phyloP scores from a whole-genome alignment of 2,113 vertebrate species.

The Semicossyphus pulcher region DNA sequence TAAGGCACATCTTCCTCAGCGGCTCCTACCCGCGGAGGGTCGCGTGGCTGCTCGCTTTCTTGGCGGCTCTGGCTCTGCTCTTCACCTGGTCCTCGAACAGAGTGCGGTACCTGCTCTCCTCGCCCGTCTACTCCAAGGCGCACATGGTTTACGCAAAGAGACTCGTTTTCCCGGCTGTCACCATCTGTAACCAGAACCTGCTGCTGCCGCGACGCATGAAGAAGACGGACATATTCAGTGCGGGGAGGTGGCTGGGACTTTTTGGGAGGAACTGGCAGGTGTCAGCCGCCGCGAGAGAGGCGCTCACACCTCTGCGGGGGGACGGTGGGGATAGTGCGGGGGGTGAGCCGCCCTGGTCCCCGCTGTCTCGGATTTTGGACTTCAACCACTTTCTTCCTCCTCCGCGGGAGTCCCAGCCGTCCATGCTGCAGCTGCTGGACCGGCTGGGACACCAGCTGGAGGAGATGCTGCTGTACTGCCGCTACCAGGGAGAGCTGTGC shows the following conservation, averaged over 20 bases:
- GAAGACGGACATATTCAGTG: slow-evolving; percentile 86
- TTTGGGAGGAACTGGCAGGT: slow-evolving; percentile 84
- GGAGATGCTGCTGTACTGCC: slow-evolving; percentile 87
- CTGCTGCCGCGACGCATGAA: slow-evolving; percentile 85
- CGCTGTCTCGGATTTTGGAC: slow-evolving; percentile 84
- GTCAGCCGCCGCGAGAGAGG: slow-evolving; percentile 77
- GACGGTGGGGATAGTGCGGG: slow-evolving; percentile 31
- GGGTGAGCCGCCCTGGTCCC: slow-evolving; percentile 79
- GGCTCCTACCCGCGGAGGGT: slow-evolving; percentile 84
- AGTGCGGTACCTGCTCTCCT: slow-evolving; percentile 85
- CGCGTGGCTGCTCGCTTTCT: slow-evolving; percentile 84
- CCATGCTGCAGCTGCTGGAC: slow-evolving; percentile 84
- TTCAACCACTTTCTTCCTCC: slow-evolving; percentile 88
- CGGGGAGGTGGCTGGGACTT: slow-evolving; percentile 86
- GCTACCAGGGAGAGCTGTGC: slow-evolving; percentile 85
- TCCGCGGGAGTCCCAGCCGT: slow-evolving; percentile 82
- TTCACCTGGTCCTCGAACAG: slow-evolving; percentile 87
- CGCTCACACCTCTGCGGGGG: slow-evolving; percentile 64
- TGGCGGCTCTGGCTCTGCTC: slow-evolving; percentile 82
- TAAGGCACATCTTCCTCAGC: slow-evolving; percentile 83
- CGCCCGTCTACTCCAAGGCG: slow-evolving; percentile 85
- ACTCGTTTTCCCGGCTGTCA: slow-evolving; percentile 87
- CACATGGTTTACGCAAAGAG: slow-evolving; percentile 87
- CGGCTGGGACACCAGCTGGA: slow-evolving; percentile 87
- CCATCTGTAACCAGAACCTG: slow-evolving; percentile 87